Evolutionary conservation across 2,113 vertebrate species (phyloP).

Genomic region (Microcebus jonahi): DNA sequence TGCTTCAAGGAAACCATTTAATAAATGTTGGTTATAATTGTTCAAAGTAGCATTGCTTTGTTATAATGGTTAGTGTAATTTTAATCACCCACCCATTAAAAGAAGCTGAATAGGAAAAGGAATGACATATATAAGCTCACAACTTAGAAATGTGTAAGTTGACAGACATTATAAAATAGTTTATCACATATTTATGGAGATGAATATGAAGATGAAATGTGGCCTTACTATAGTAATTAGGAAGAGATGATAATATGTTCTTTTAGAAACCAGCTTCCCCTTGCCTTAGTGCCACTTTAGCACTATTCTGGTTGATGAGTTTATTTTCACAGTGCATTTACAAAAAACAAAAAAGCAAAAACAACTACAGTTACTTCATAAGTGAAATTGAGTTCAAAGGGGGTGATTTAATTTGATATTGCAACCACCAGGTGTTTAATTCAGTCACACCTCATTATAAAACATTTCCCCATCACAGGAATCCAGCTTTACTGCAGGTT

Average conservation of each 20-base stretch:
- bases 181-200: slow-evolving; percentile 40
- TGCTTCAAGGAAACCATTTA: not conserved
- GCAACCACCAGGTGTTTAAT: slow-evolving; percentile 78
- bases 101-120: not conserved
- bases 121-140: not conserved
- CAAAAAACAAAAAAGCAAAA: not conserved
- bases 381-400: slow-evolving; percentile 73
- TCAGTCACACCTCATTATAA: slow-evolving; percentile 72
- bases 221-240: slow-evolving; percentile 33
- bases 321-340: slow-evolving; percentile 45
- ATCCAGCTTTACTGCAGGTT: slow-evolving; percentile 60
- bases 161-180: not conserved
- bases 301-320: slow-evolving; percentile 17
- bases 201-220: slow-evolving; percentile 12
- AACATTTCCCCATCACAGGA: slow-evolving; percentile 55
- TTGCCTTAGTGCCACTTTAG: not conserved
- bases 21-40: not conserved
- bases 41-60: not conserved
- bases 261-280: slow-evolving; percentile 6
- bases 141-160: not conserved
- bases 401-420: slow-evolving; percentile 69
- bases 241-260: slow-evolving; percentile 27
- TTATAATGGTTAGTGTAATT: not conserved
- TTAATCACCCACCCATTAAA: not conserved
- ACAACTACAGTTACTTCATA: slow-evolving; percentile 42